These are phyloP conservation scores for Steatocranus sp. DNA, from an alignment of 2,797 vertebrate genomes.

Conservation along the genomic window DNA sequence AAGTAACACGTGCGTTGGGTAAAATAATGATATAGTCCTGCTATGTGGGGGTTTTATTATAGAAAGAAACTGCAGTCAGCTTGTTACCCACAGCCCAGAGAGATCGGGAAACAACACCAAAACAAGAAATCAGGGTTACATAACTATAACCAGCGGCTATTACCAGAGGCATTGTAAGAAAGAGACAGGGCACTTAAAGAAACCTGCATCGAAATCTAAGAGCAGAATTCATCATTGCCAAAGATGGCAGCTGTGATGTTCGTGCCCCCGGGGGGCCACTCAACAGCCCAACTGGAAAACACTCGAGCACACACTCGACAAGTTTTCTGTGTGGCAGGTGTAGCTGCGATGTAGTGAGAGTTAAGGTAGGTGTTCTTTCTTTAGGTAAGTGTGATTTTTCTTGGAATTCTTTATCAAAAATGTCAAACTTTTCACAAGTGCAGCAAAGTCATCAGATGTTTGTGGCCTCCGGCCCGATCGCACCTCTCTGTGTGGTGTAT, in stretches of 20 bases:
- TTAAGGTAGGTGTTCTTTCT: background rate
- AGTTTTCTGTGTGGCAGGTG: background rate
- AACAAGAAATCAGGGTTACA: background rate
- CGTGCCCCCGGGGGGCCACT: background rate
- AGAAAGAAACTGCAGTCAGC: background rate
- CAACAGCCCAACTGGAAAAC: background rate
- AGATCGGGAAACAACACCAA: background rate
- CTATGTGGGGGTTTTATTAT: background rate
- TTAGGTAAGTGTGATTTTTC: background rate
- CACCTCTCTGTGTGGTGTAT: background rate
- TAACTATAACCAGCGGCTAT: background rate
- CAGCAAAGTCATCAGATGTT: background rate
- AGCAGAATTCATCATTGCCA: background rate
- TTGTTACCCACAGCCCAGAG: background rate
- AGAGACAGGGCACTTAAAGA: background rate
- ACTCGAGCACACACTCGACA: background rate
- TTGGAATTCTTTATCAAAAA: background rate
- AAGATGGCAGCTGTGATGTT: background rate
- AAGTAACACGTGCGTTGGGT: background rate
- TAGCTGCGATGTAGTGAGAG: background rate
- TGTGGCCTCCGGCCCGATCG: background rate
- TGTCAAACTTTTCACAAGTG: background rate
- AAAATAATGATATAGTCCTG: background rate
- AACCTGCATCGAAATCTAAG: background rate
- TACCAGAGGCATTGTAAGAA: background rate